Evolutionary conservation across 2,113 vertebrate species (phyloP).

Genomic region (Oceanites oceanicus): DNA sequence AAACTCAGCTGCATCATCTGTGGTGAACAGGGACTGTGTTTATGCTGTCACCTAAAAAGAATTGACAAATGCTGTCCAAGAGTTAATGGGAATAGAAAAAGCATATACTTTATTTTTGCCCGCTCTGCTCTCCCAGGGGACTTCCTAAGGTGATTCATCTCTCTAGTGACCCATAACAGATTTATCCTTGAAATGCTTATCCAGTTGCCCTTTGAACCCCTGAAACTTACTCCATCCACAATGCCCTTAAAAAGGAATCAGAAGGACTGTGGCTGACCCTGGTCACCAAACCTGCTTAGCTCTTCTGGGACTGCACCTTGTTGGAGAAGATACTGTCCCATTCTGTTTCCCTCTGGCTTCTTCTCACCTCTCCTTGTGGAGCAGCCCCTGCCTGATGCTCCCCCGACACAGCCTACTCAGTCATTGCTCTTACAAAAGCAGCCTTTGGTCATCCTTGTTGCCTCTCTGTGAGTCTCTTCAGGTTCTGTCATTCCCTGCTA

Average conservation of each 20-base stretch:
- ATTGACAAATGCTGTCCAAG: neutral
- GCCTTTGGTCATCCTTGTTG: neutral
- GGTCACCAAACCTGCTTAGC: neutral
- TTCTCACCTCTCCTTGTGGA: neutral
- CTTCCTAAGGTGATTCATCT: neutral
- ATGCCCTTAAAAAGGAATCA: neutral
- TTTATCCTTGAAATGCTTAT: neutral
- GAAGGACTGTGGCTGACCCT: neutral
- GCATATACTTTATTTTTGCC: neutral
- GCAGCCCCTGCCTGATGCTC: neutral
- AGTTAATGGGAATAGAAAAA: neutral
- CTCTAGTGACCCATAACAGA: neutral
- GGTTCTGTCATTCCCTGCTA: neutral
- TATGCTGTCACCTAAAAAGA: neutral
- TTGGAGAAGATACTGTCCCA: neutral
- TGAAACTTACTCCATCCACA: neutral
- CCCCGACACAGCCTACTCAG: neutral
- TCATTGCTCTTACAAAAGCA: neutral
- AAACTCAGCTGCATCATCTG: neutral
- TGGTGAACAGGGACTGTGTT: neutral
- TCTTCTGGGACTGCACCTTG: neutral
- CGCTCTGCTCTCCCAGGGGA: neutral
- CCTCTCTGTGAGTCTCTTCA: neutral
- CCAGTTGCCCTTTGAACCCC: neutral
- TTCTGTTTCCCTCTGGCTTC: neutral